These are phyloP conservation scores for Nothobranchius furzeri DNA, from an alignment of 2,113 vertebrate species.

Conservation along the genomic window DNA sequence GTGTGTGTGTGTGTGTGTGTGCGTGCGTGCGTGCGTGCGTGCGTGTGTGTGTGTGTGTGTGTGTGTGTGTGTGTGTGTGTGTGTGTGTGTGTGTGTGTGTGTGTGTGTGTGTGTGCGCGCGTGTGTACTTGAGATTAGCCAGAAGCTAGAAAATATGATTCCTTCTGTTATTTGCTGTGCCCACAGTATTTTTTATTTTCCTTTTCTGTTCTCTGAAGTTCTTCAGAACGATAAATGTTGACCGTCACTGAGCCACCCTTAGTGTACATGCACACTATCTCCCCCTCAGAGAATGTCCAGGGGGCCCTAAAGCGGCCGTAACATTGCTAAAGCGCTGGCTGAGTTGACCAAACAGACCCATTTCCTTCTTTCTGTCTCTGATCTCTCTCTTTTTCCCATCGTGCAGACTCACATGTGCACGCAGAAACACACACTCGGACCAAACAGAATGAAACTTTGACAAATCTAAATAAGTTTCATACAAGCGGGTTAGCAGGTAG, in stretches of 20 bases:
- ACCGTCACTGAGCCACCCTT: slow-evolving; percentile 58
- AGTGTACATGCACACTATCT: slow-evolving; percentile 24
- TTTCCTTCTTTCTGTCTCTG: slow-evolving; percentile 54
- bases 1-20: neutral
- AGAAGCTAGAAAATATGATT: slow-evolving; percentile 62
- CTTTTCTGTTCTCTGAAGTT: slow-evolving; percentile 39
- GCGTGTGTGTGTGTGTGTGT: slow-evolving; percentile 44
- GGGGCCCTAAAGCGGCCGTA: slow-evolving; percentile 67
- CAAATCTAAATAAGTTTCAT: neutral
- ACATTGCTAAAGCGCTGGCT: slow-evolving; percentile 67
- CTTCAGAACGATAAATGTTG: slow-evolving; percentile 67
- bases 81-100: slow-evolving; percentile 37
- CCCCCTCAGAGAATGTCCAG: slow-evolving; percentile 55
- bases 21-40: too few species aligned
- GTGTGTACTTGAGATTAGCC: slow-evolving; percentile 65
- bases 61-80: too few species aligned
- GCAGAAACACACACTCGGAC: slow-evolving; percentile 7
- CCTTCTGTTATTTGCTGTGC: slow-evolving; percentile 54
- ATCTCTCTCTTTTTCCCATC: slow-evolving; percentile 32
- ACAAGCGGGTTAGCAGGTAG: slow-evolving; percentile 4
- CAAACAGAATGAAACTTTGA: slow-evolving; percentile 3
- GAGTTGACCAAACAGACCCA: slow-evolving; percentile 61
- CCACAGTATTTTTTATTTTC: slow-evolving; percentile 18
- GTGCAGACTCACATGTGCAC: slow-evolving; percentile 24
- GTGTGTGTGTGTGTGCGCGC: too few species aligned